Base-by-base conservation (phyloP, 2,113 vertebrate genomes). In the Dipodomys ordii region DNA sequence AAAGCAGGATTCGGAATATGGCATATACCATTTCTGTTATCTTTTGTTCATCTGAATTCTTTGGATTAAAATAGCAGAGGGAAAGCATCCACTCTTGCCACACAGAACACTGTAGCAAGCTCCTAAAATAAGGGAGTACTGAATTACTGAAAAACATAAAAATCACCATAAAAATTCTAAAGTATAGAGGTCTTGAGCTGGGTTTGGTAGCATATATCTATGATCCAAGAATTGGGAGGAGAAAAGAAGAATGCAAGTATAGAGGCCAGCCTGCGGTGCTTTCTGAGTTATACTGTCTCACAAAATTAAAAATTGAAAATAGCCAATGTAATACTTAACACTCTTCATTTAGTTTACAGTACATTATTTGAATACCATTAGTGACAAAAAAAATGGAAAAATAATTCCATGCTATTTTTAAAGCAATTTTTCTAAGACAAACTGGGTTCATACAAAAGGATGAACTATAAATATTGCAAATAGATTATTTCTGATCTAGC, bases 11-110 rank as follows among this genome's bases (percentile, higher is more conserved):
- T 94, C 99, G 98, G 98, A 99, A 99, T 98, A 99, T 98, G 95
- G 99, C 99, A 92, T 99, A 99, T 15, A 99, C 99, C 99, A 99
- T 99, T 98, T 99, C 99, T 5, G 99, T 99, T 98, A 99, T 99
- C 98, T 99, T 99, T 98, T 99, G 99, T 94, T 99, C 99, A 94
- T 99, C 99, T 7, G 97, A 99, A 98, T 97, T 99, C 95, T 98
- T 98, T 0, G 99, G 99, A 96, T 98, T 99, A 97, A 99, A 99
- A 97, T 98, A 99, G 97, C 99, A 99, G 92, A 99, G 98, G 49
- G 99, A 99, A 96, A 99, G 99, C 99, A 99, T 99, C 99, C 99
- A 99, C 85, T 99, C 99, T 98, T 99, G 99, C 99, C 99, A 99
- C 85, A 99, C 99, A 0, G 99, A 99, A 97, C 99, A 99, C 96